Evolutionary conservation across 2,888 invertebrate genomes (phyloP), one percentile per base, ranked within the genome.

Genomic region (Drosophila flavopinicola): DNA sequence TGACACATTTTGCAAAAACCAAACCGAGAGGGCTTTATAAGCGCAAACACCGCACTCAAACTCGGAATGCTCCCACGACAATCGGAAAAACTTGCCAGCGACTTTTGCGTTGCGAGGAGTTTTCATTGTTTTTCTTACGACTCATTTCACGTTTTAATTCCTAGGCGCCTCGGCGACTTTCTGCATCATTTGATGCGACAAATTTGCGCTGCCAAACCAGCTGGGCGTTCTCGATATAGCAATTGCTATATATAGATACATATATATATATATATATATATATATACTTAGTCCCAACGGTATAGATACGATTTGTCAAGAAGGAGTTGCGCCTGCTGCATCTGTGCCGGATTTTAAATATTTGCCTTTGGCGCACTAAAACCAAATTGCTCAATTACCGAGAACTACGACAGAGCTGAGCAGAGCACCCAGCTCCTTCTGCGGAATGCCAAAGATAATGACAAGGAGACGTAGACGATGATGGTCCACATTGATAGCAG

Each of bases 141-240:
- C 83, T 88, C 86, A 86, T 87, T 87, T 85, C 82, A 85, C 88
- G 86, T 88, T 87, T 88, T 88, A 88, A 88, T 87, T 87, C 76
- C 77, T 74, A 75, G 72, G 70, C 74, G 71, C 56, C 70, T 65
- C 61, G 82, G 49, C 49, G 82, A 82, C 83, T 78, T 77, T 86
- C 76, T 68, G 84, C 85, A 77, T 78, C 85, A 84, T 84, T 86
- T 79, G 77, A 69, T 64, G 70, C 76, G 78, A 85, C 76, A 86
- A 84, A 84, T 75, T 84, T 75, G 68, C 61, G 60, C 61, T 59
- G 67, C 49, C 58, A 75, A 74, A 74, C 53, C 73, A 71, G 56
- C 44, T 71, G 71, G 71, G 64, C 59, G 47, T 47, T 13, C n/a
- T n/a, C 38, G 25, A 24, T 41, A 39, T 37, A 23, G 20, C 24